Conservation (phyloP, 2,113 vertebrate genomes). For the Hyla sarda region DNA sequence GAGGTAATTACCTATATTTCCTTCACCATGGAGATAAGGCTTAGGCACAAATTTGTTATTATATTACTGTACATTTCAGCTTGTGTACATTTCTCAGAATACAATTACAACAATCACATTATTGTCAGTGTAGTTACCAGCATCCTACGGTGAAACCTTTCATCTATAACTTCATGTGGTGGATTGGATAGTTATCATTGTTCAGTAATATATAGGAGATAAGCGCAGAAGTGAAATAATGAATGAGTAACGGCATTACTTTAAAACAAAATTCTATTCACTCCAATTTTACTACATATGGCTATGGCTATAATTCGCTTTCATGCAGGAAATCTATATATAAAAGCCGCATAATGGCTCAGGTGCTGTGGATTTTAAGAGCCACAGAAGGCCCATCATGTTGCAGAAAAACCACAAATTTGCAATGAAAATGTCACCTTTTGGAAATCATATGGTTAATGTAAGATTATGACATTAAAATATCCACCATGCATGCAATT, state of each 20-base stretch:
- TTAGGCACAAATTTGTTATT: neutral
- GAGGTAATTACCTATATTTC: constrained; percentile 16
- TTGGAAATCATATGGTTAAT: no score
- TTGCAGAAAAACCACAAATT: no score
- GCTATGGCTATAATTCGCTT: no score
- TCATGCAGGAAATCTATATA: no score
- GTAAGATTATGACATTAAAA: no score
- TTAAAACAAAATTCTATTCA: neutral
- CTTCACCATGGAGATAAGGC: constrained; percentile 33
- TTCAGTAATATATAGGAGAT: neutral
- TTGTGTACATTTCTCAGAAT: constrained; percentile 16
- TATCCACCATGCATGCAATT: no score
- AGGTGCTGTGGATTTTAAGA: no score
- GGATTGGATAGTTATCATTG: neutral
- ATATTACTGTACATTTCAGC: constrained; percentile 18
- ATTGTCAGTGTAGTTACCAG: neutral
- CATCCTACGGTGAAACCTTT: neutral
- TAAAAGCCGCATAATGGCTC: no score
- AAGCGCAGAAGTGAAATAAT: neutral
- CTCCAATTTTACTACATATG: no score
- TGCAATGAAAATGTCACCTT: no score
- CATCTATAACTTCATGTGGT: neutral
- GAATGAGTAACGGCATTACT: neutral
- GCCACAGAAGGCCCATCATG: no score
- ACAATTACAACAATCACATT: constrained; percentile 34